Conservation (phyloP, 2,113 vertebrate genomes). For the Climacteris rufus region DNA sequence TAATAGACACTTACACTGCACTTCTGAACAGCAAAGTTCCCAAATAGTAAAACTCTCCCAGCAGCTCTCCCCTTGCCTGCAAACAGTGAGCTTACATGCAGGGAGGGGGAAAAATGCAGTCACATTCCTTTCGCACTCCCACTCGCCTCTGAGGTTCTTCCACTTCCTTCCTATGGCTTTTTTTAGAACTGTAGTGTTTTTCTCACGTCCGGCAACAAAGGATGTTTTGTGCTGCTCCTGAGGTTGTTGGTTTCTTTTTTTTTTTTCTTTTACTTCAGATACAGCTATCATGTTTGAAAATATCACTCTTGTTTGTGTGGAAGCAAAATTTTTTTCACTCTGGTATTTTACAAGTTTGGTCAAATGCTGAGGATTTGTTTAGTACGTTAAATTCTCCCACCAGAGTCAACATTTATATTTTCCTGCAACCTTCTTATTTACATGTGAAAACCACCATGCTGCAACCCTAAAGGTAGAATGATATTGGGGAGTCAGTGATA, state of each 20-base stretch:
- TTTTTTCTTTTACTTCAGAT: not conserved
- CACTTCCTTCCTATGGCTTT: conserved; percentile 98
- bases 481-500: not conserved
- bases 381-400: not conserved
- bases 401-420: not conserved
- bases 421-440: not conserved
- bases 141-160: conserved; percentile 84
- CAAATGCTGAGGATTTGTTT: not conserved
- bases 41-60: not conserved
- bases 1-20: not conserved
- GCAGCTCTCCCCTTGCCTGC: not conserved
- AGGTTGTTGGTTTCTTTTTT: conserved; percentile 31
- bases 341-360: not conserved
- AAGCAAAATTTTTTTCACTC: not conserved
- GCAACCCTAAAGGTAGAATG: not conserved
- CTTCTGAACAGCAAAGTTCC: not conserved
- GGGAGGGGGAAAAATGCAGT: conserved; percentile 57
- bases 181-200: conserved; percentile 96
- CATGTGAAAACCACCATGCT: not conserved
- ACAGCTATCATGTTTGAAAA: conserved; percentile 62
- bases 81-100: conserved; percentile 20
- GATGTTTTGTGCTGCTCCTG: conserved; percentile 86
- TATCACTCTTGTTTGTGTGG: conserved; percentile 24
- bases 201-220: conserved; percentile 95
- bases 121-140: conserved; percentile 91